Evolutionary conservation across 2,888 invertebrate genomes (phyloP).

Genomic region (Eudemis profundana): DNA sequence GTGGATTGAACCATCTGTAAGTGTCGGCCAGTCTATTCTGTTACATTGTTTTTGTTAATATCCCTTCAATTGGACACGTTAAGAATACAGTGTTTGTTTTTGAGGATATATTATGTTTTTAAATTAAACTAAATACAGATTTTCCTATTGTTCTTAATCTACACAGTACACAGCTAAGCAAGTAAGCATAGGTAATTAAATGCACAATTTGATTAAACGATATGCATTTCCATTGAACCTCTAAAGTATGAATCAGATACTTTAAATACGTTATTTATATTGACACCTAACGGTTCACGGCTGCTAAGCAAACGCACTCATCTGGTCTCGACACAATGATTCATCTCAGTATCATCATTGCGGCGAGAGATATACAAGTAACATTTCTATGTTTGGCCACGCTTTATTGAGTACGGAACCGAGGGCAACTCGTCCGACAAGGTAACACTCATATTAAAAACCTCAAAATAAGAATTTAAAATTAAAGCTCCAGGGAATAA

Average conservation of each 20-base stretch:
- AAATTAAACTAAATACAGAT: too few species aligned
- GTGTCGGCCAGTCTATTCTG: too few species aligned
- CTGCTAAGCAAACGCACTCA: slow-evolving; percentile 26
- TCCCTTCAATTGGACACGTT: too few species aligned
- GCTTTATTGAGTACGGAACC: slow-evolving; percentile 18
- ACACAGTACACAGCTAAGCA: too few species aligned
- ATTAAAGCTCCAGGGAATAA: slow-evolving; percentile 19
- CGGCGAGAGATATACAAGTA: slow-evolving; percentile 34
- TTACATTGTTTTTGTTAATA: too few species aligned
- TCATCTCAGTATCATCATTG: slow-evolving; percentile 44
- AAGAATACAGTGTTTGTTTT: too few species aligned
- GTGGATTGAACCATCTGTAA: too few species aligned
- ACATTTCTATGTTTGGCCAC: slow-evolving; percentile 34
- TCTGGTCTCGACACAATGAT: slow-evolving; percentile 44
- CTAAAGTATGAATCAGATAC: slow-evolving; percentile 3
- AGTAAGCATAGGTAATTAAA: too few species aligned
- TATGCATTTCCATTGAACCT: background rate
- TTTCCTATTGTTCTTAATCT: too few species aligned
- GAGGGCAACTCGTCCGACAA: background rate
- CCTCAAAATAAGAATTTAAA: slow-evolving; percentile 2
- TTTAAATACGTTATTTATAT: slow-evolving; percentile 19
- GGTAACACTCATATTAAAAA: slow-evolving; percentile 7
- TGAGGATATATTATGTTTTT: too few species aligned
- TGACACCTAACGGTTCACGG: slow-evolving; percentile 27
- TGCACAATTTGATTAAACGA: background rate